Evolutionary conservation across 2,113 vertebrate species (phyloP).

Genomic region (Rostratula benghalensis): DNA sequence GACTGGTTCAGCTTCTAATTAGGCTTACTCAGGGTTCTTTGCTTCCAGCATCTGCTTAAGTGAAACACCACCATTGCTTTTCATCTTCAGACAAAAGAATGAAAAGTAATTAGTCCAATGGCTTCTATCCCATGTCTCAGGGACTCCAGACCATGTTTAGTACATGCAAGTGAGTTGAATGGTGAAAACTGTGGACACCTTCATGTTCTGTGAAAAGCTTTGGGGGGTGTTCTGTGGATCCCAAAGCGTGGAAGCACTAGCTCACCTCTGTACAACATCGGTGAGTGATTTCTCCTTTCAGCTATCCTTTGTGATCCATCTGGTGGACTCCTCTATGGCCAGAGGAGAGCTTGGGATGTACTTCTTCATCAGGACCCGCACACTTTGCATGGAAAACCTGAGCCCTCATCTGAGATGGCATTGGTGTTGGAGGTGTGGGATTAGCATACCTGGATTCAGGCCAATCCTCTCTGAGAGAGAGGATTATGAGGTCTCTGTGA

Average conservation of each 20-base stretch:
- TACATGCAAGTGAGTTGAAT: not conserved
- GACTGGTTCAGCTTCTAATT: not conserved
- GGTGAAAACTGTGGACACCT: not conserved
- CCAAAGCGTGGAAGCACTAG: not conserved
- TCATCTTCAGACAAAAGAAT: not conserved
- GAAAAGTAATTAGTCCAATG: not conserved
- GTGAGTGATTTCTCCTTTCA: not conserved
- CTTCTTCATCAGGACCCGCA: not conserved
- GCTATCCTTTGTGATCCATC: not conserved
- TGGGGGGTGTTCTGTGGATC: not conserved
- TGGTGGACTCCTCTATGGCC: not conserved
- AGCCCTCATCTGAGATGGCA: rapidly evolving
- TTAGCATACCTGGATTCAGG: not conserved
- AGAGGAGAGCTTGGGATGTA: not conserved
- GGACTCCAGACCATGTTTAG: not conserved
- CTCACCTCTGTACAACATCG: not conserved
- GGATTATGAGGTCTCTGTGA: not conserved
- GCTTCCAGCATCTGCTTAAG: not conserved
- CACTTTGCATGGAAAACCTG: not conserved
- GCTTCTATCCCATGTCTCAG: not conserved
- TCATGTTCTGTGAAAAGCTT: not conserved
- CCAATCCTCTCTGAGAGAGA: not conserved
- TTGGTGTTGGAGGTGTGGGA: not conserved
- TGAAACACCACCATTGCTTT: not conserved
- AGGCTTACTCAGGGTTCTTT: not conserved